These are phyloP conservation scores for zebrafish (Danio rerio) DNA, from an alignment of 2,113 vertebrate species.

Conservation along the genomic window DNA sequence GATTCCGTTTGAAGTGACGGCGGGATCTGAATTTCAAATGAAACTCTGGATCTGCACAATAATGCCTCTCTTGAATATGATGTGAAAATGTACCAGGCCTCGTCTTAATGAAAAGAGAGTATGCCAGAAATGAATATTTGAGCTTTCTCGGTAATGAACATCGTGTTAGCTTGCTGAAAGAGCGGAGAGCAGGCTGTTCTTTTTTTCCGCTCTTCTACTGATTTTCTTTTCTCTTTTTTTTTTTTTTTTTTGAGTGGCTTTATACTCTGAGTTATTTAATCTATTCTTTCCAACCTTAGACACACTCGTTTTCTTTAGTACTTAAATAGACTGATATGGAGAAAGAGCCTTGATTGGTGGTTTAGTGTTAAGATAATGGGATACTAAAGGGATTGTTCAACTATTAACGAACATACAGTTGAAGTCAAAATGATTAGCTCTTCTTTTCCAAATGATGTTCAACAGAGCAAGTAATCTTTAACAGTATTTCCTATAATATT, in stretches of 20 bases:
- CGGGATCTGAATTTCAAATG: constrained; percentile 97
- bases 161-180: constrained; percentile 65
- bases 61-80: constrained; percentile 71
- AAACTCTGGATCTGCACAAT: constrained; percentile 90
- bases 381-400: background rate
- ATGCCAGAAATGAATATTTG: constrained; percentile 75
- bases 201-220: constrained; percentile 55
- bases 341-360: constrained; percentile 28
- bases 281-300: constrained; percentile 58
- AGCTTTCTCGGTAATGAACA: constrained; percentile 76
- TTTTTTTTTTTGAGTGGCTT: constrained; percentile 63
- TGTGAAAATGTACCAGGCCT: constrained; percentile 76
- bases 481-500: no score
- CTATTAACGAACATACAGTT: no score
- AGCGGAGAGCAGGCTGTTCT: constrained; percentile 62
- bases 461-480: no score
- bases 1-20: constrained; percentile 94
- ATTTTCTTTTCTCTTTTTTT: background rate
- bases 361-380: constrained; percentile 10
- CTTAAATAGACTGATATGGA: background rate
- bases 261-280: constrained; percentile 71
- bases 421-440: no score
- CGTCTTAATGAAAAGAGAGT: constrained; percentile 79
- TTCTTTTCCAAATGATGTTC: no score
- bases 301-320: background rate